Conservation (phyloP, 2,888 invertebrate species). For the Mythimna vitellina region DNA sequence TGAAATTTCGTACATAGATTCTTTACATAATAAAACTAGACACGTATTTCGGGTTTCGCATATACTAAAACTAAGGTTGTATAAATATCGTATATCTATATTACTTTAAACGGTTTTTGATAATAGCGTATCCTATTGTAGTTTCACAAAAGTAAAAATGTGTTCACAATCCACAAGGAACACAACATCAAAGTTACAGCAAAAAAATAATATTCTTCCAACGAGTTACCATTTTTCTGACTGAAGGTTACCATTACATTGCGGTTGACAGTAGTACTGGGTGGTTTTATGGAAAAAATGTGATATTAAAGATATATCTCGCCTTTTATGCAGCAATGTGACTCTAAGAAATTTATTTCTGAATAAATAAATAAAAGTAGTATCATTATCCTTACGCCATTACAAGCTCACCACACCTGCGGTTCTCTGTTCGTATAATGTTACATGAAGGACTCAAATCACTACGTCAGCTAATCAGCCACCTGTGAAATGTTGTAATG, state of each 20-base stretch:
- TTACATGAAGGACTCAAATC: constrained; percentile 53
- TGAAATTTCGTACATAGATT: too few species aligned
- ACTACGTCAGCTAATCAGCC: constrained; percentile 46
- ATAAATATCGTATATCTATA: too few species aligned
- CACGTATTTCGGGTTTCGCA: too few species aligned
- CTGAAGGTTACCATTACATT: background rate
- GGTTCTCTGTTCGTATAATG: constrained; percentile 43
- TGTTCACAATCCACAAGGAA: background rate
- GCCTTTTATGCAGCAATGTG: background rate
- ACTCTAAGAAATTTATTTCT: constrained; percentile 1
- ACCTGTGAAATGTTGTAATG: constrained; percentile 47
- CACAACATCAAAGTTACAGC: background rate
- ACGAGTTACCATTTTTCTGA: background rate
- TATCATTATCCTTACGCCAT: background rate
- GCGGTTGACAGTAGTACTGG: background rate
- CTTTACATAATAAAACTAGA: too few species aligned
- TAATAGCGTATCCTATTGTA: background rate
- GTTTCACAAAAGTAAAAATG: background rate
- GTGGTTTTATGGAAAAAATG: constrained; percentile 16
- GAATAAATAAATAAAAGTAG: background rate
- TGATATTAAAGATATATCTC: background rate
- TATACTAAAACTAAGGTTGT: too few species aligned
- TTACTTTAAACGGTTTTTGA: background rate
- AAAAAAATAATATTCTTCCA: background rate
- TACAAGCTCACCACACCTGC: constrained; percentile 50